Percentiles rank a stretch among this genome's conserved stretches.
Evolutionary conservation across 92 coral and sea anemone genomes (phyloP).

Genomic region (Phenganax marumi): DNA sequence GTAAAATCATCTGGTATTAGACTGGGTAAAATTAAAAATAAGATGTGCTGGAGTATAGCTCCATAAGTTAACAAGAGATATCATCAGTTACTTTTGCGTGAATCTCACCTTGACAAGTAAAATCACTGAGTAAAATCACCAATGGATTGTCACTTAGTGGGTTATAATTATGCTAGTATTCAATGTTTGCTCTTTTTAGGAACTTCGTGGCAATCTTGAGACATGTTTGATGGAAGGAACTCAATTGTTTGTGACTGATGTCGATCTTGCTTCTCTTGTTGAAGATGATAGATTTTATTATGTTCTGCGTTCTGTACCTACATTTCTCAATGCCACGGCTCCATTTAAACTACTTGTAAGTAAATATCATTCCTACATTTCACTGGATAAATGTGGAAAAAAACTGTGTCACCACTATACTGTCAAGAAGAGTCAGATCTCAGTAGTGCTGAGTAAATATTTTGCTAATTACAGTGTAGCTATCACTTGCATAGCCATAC

Average conservation of each 20-base stretch:
- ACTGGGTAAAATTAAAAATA: too few species aligned
- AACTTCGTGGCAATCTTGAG: conserved; percentile 96
- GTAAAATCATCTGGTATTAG: too few species aligned
- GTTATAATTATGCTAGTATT: not conserved
- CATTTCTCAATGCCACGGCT: conserved; percentile 72
- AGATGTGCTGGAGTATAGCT: not conserved
- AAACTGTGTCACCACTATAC: not conserved
- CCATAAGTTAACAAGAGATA: not conserved
- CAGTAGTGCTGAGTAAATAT: too few species aligned
- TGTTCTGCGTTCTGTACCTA: conserved; percentile 70
- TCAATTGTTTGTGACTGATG: conserved; percentile 81
- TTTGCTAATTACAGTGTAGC: too few species aligned
- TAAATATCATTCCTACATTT: not conserved
- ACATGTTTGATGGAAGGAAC: conserved; percentile 96
- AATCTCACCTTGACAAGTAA: not conserved
- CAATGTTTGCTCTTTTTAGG: conserved; percentile 51
- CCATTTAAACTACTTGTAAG: conserved; percentile 93
- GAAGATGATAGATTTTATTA: conserved; percentile 75
- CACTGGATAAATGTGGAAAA: not conserved
- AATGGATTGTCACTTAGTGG: not conserved
- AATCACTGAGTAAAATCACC: too few species aligned
- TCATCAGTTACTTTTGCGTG: not conserved
- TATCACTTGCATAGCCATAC: too few species aligned
- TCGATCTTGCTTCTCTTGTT: conserved; percentile 75
- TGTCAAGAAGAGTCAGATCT: too few species aligned